Evolutionary conservation across 2,797 vertebrate species (phyloP), one percentile per base, ranked within the genome.

Genomic region (Cuculus canorus): DNA sequence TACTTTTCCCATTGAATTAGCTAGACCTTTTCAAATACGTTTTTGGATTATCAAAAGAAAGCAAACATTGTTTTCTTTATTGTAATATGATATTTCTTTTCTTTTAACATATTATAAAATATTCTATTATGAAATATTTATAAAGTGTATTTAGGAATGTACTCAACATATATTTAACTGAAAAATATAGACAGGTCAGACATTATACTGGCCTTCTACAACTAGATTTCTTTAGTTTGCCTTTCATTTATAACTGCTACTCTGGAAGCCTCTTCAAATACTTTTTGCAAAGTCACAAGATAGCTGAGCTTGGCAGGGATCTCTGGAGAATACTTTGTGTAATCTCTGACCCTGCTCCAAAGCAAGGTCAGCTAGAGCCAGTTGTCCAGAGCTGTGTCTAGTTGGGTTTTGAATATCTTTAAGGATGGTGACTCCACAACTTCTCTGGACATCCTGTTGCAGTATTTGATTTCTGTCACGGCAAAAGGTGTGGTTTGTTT

Each of bases 11-110:
- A 70, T n/a, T 77, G 77, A 92, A 86, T 80, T 73, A 18, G 15
- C 18, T 72, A 91, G 80, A 92, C 87, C 82, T 95, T 95, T 94
- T 86, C 75, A 91, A 83, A 92, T 70, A 79, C 21, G 28, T 83
- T 84, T 79, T 71, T 37, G 25, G 35, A 63, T 81, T 94, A 86
- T 32, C 53, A 66, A 83, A 95, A 82, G n/a, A 68, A 90, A 92
- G 32, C 6, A 82, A 79, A 52, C 13, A 45, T 1, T 48, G 14
- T 69, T 96, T 93, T 90, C 19, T 70, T 83, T 12, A 53, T 24
- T 79, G 9, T 10, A 59, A 19, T 53, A n/a, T 1, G 32, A 8
- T 79, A 65, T 73, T 92, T 43, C 5, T 59, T 19, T 37, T 60
- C 18, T 68, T 53, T 47, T 47, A 21, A 47, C 8, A 47, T 47